Evolutionary conservation across 1,140 invertebrate species (phyloP).

Genomic region (Cotesia chilonis): DNA sequence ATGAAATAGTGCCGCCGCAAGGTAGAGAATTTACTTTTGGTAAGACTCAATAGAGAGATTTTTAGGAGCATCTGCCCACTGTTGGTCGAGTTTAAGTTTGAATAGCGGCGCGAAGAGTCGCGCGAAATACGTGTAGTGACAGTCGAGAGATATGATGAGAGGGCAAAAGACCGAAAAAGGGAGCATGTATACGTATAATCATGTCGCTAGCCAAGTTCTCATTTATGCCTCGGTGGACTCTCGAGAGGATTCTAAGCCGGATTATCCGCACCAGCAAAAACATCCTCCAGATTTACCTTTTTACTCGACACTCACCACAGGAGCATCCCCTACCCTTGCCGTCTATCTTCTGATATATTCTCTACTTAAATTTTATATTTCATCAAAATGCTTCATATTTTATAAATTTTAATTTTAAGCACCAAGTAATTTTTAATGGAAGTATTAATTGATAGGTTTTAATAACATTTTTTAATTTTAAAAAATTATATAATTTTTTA

Average conservation of each 20-base stretch:
- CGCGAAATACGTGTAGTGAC: conserved; percentile 42
- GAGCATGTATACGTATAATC: conserved; percentile 37
- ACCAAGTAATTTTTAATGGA: too few species aligned
- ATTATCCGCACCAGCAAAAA: conserved; percentile 62
- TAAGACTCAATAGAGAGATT: conserved; percentile 42
- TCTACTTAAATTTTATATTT: too few species aligned
- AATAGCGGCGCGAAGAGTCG: conserved; percentile 26
- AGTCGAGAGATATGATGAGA: conserved; percentile 40
- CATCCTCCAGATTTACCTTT: conserved; percentile 39
- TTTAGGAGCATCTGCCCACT: conserved; percentile 62
- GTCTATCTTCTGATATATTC: too few species aligned
- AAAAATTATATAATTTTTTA: too few species aligned
- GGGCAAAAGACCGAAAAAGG: conserved; percentile 32
- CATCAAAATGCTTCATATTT: too few species aligned
- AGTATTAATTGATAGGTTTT: too few species aligned
- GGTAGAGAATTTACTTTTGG: conserved; percentile 1
- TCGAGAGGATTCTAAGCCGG: conserved; percentile 60
- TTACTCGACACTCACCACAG: neutral
- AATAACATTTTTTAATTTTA: too few species aligned
- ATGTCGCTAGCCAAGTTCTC: conserved; percentile 31
- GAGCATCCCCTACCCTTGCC: neutral
- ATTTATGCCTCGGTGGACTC: conserved; percentile 43
- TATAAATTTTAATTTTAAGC: too few species aligned
- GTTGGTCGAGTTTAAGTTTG: conserved; percentile 43
- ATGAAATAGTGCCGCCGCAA: conserved; percentile 15